These are phyloP conservation scores for Gymnorhina tibicen DNA, from an alignment of 2,113 vertebrate genomes.

Conservation along the genomic window DNA sequence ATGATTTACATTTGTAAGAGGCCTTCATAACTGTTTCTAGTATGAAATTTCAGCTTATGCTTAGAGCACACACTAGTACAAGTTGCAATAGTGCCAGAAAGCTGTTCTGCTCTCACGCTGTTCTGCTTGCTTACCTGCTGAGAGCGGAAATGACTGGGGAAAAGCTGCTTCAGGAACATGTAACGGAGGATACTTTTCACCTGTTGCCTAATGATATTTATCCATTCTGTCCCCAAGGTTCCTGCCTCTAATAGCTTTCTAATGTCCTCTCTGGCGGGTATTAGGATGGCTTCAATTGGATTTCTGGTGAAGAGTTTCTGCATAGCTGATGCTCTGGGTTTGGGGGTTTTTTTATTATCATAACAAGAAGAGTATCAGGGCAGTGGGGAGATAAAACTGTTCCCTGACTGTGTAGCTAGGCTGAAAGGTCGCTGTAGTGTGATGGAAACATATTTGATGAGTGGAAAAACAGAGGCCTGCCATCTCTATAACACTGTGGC, in stretches of 20 bases:
- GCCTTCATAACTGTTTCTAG: neutral
- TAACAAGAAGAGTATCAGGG: neutral
- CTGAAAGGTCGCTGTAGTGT: neutral
- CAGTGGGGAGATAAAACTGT: neutral
- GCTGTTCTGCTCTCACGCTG: neutral
- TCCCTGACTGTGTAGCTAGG: neutral
- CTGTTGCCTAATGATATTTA: neutral
- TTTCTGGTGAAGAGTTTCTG: neutral
- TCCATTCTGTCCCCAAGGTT: neutral
- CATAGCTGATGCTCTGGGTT: neutral
- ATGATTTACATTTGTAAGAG: constrained; percentile 15
- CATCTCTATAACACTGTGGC: neutral
- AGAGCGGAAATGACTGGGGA: neutral
- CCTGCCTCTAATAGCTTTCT: neutral
- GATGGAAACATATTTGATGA: neutral
- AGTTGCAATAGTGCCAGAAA: neutral
- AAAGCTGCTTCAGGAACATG: neutral
- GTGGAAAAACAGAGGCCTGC: neutral
- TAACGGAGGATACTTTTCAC: neutral
- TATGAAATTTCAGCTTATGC: neutral
- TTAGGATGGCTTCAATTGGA: neutral
- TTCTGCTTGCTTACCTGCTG: neutral
- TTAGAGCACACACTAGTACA: neutral
- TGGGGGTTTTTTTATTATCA: neutral
- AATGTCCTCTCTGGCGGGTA: neutral